These are phyloP conservation scores for Anthrax anthrax DNA, from an alignment of 2,888 invertebrate genomes.

Conservation along the genomic window DNA sequence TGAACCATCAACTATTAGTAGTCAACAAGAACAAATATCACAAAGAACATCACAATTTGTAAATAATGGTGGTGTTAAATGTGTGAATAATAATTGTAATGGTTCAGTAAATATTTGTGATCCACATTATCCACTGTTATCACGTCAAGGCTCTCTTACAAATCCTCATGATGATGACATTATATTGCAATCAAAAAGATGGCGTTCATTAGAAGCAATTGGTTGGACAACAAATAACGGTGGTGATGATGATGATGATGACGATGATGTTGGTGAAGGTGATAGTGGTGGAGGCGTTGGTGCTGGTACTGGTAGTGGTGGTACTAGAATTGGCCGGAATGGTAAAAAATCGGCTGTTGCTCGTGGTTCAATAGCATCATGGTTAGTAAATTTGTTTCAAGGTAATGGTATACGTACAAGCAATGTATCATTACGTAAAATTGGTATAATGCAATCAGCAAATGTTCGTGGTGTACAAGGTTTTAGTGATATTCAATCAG, in stretches of 20 bases:
- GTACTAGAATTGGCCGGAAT: constrained; percentile 13
- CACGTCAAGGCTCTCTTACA: constrained; percentile 32
- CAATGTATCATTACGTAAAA: constrained; percentile 26
- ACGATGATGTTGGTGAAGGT: constrained; percentile 16
- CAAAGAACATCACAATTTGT: not conserved
- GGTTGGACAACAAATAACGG: constrained; percentile 18
- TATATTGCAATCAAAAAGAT: constrained; percentile 48
- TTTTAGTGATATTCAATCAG: constrained; percentile 26
- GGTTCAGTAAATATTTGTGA: constrained; percentile 31
- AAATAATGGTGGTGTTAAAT: constrained; percentile 17
- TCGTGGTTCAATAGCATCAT: constrained; percentile 51
- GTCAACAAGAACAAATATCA: not conserved
- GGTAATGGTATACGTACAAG: constrained; percentile 55
- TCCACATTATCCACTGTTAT: constrained; percentile 27
- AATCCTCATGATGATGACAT: constrained; percentile 27
- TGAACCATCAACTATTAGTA: not conserved
- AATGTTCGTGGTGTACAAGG: constrained; percentile 26
- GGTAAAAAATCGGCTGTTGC: constrained; percentile 45
- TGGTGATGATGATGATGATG: constrained; percentile 33
- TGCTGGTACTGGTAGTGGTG: constrained; percentile 15
- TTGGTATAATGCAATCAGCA: constrained; percentile 25
- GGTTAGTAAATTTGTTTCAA: constrained; percentile 62
- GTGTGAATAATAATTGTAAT: constrained; percentile 34
- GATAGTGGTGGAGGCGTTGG: constrained; percentile 25
- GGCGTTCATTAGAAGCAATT: constrained; percentile 66